Evolutionary conservation across 2,888 invertebrate species (phyloP).

Genomic region (Bibio marci): DNA sequence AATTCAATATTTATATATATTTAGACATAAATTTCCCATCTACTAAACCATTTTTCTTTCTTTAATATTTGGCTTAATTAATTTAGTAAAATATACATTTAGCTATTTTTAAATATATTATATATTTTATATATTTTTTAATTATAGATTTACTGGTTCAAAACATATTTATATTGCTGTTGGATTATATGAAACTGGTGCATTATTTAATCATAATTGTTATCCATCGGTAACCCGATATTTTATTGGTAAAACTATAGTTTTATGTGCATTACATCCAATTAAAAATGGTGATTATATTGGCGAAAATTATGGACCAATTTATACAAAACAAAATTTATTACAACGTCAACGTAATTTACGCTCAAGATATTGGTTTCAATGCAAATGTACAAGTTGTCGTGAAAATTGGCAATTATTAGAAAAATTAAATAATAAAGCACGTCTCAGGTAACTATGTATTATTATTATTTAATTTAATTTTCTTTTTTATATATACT

Average conservation of each 20-base stretch:
- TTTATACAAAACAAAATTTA: conserved; percentile 41
- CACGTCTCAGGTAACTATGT: conserved; percentile 20
- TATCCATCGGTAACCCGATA: conserved; percentile 62
- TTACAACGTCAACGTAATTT: conserved; percentile 44
- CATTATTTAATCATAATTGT: conserved; percentile 72
- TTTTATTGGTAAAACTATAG: conserved; percentile 54
- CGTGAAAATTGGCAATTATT: conserved; percentile 56
- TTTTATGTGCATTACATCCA: conserved; percentile 49
- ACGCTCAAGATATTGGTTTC: conserved; percentile 60
- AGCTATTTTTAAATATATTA: no score
- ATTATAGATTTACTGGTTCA: conserved; percentile 27
- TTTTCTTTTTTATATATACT: no score
- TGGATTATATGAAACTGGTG: conserved; percentile 57
- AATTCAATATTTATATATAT: no score
- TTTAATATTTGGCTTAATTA: no score
- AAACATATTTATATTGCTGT: conserved; percentile 44
- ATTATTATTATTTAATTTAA: conserved; percentile 4
- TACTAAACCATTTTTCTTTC: no score
- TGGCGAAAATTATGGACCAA: conserved; percentile 71
- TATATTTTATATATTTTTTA: no score
- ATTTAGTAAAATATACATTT: no score
- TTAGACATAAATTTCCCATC: no score
- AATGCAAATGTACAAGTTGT: conserved; percentile 56
- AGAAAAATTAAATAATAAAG: conserved; percentile 36
- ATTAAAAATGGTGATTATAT: conserved; percentile 47